These are phyloP conservation scores for Goniozus legneri DNA, from an alignment of 1,140 invertebrate genomes.

Conservation along the genomic window DNA sequence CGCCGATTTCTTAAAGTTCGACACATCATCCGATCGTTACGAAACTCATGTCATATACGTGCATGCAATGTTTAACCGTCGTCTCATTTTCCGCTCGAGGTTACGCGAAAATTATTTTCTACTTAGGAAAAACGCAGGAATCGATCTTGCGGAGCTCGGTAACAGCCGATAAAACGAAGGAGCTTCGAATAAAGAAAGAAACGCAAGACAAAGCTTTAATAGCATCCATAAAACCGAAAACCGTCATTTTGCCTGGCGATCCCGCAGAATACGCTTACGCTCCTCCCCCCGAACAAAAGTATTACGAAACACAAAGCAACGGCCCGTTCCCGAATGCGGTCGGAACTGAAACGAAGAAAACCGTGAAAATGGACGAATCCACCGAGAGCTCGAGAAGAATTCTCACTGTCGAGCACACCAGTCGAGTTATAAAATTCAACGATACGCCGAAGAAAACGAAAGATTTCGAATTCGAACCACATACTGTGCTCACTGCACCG, in stretches of 20 bases:
- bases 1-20: too few species aligned
- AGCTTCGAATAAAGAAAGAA: conserved; percentile 32
- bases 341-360: conserved; percentile 65
- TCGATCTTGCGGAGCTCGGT: conserved; percentile 50
- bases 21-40: too few species aligned
- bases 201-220: conserved; percentile 10
- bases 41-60: too few species aligned
- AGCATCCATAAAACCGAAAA: conserved; percentile 42
- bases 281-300: conserved; percentile 47
- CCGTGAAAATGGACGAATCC: conserved; percentile 66
- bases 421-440: conserved; percentile 65
- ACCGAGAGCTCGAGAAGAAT: conserved; percentile 63
- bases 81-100: conserved; percentile 14
- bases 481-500: conserved; percentile 7
- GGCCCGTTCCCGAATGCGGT: conserved; percentile 58
- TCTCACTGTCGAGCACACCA: conserved; percentile 67
- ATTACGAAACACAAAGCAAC: conserved; percentile 57
- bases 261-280: conserved; percentile 60
- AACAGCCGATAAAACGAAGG: conserved; percentile 54
- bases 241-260: conserved; percentile 57
- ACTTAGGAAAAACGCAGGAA: conserved; percentile 38
- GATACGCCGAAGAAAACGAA: conserved; percentile 39
- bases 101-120: conserved; percentile 32
- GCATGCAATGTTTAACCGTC: not conserved
- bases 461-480: conserved; percentile 21